Percentiles rank a stretch among this genome's conserved stretches.
These are phyloP conservation scores for Drymodes brunneopygia DNA, from an alignment of 2,113 vertebrate species.

Conservation along the genomic window DNA sequence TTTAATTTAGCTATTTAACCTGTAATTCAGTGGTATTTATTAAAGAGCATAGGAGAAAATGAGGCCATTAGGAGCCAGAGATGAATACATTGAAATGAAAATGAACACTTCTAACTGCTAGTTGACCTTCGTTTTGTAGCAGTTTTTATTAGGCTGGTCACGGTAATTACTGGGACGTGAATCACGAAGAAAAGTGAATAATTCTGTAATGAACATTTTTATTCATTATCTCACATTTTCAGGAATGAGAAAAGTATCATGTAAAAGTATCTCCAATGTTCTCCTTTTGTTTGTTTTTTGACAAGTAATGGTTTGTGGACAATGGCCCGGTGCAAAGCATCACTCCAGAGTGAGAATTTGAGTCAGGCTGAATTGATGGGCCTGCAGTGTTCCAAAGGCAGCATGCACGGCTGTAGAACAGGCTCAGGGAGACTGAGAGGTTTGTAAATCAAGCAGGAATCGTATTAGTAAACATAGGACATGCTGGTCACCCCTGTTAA, in stretches of 20 bases:
- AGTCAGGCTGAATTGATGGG: background rate
- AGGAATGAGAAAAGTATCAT: slow-evolving; percentile 65
- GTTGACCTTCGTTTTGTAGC: slow-evolving; percentile 99
- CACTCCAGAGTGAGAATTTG: background rate
- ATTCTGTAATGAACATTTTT: slow-evolving; percentile 95
- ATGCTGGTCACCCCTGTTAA: background rate
- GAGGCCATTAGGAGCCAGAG: slow-evolving; percentile 96
- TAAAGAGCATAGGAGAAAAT: slow-evolving; percentile 97
- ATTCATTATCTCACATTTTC: slow-evolving; percentile 86
- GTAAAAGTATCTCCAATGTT: slow-evolving; percentile 12
- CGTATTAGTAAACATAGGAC: background rate
- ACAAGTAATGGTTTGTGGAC: slow-evolving; percentile 71
- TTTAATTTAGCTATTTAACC: slow-evolving; percentile 99
- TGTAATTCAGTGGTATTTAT: slow-evolving; percentile 99
- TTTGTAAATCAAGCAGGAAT: background rate
- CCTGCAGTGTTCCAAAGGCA: background rate
- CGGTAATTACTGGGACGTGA: slow-evolving; percentile 96
- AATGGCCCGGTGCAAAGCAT: background rate
- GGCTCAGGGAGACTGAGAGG: background rate
- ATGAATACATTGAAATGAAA: slow-evolving; percentile 99
- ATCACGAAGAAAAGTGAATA: slow-evolving; percentile 93
- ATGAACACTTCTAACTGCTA: slow-evolving; percentile 97
- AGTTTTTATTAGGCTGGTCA: slow-evolving; percentile 92
- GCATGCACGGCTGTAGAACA: background rate
- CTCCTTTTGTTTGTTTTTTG: slow-evolving; percentile 71